These are phyloP conservation scores for Scaptomyza flava DNA, from an alignment of 2,888 invertebrate species.

Conservation along the genomic window DNA sequence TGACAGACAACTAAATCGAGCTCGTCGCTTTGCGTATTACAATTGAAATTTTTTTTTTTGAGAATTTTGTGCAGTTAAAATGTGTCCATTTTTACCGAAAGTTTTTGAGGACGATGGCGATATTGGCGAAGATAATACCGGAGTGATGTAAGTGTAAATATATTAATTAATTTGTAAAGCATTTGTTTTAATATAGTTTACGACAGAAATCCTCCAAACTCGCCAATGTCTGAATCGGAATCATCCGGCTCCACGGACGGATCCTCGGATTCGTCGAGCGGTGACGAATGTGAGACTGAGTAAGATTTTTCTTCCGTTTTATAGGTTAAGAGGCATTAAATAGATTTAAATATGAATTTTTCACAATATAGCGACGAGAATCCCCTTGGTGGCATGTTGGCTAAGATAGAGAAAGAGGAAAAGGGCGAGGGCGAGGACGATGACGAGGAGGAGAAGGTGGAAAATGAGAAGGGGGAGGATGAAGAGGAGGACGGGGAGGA, in stretches of 20 bases:
- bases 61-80: not conserved
- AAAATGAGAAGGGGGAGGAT: no score
- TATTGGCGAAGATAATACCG: not conserved
- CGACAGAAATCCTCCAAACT: not conserved
- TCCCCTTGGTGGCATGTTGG: not conserved
- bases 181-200: not conserved
- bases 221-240: not conserved
- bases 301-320: slow-evolving; percentile 12
- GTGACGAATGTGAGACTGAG: slow-evolving; percentile 11
- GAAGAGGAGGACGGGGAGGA: not conserved
- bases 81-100: slow-evolving; percentile 29
- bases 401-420: not conserved
- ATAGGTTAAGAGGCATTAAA: not conserved
- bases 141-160: slow-evolving; percentile 10
- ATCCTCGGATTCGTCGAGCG: not conserved
- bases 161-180: not conserved
- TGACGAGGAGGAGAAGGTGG: no score
- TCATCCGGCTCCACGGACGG: not conserved
- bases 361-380: no score
- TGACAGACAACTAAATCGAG: no score
- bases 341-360: no score
- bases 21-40: no score
- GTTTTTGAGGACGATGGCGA: slow-evolving; percentile 59
- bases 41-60: not conserved
- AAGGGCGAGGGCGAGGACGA: no score